A percentile compares a stretch with the other conserved stretches of the same genome.
Conservation (phyloP, 92 coral and sea anemone genomes). For the Porites evermanni region DNA sequence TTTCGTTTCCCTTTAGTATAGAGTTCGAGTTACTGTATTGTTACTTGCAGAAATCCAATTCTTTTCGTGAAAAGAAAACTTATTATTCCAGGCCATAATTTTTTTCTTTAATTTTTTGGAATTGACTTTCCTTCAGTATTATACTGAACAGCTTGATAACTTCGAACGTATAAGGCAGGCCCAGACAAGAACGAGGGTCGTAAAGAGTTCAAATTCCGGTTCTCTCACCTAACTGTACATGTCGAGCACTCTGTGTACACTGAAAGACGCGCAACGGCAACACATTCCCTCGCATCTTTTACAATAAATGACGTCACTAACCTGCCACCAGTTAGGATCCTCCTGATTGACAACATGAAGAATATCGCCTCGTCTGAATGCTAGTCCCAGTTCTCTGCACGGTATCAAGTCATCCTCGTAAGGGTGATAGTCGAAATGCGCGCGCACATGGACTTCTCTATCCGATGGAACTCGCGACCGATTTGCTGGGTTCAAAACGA, state of each 20-base stretch:
- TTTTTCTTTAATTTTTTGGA: no score
- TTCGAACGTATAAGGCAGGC: no score
- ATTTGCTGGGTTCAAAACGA: slow-evolving; percentile 89
- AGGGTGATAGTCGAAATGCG: slow-evolving; percentile 95
- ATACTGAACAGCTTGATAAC: no score
- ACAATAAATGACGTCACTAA: slow-evolving; percentile 38
- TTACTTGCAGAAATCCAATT: no score
- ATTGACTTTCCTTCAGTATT: no score
- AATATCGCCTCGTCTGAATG: slow-evolving; percentile 89
- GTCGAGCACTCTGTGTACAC: not conserved
- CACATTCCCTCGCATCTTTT: not conserved
- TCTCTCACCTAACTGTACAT: no score
- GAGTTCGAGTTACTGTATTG: no score
- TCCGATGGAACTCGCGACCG: slow-evolving; percentile 72
- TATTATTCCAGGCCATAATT: no score
- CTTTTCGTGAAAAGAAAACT: no score
- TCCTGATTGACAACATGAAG: slow-evolving; percentile 99
- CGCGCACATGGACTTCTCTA: slow-evolving; percentile 88
- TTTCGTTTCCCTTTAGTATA: no score
- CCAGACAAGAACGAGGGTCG: no score
- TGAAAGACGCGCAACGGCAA: not conserved
- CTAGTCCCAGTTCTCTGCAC: slow-evolving; percentile 96
- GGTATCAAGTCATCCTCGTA: slow-evolving; percentile 94
- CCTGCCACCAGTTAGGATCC: slow-evolving; percentile 99
- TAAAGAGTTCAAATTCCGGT: no score